These are phyloP conservation scores for Baccha elongata DNA, from an alignment of 2,888 invertebrate species.

Conservation along the genomic window DNA sequence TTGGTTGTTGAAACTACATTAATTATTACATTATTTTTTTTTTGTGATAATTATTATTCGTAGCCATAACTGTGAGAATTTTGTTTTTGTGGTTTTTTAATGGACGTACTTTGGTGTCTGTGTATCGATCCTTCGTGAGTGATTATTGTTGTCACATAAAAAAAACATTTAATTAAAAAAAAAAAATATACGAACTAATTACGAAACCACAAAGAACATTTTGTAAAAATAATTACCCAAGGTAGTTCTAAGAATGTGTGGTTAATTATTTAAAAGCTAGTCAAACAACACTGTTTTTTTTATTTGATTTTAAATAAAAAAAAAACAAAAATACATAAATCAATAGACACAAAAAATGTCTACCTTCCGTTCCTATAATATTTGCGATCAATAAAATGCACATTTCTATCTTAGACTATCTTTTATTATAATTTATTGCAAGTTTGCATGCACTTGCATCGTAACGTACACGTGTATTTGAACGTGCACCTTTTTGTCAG, in stretches of 20 bases:
- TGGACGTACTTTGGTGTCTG: neutral
- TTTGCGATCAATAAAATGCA: slow-evolving; percentile 18
- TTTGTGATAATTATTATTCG: neutral
- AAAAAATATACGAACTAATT: neutral
- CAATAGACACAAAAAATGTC: neutral
- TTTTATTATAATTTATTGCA: slow-evolving; percentile 4
- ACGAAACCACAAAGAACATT: neutral
- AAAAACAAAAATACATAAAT: neutral
- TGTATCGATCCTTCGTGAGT: slow-evolving; percentile 3
- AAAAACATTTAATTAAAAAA: neutral
- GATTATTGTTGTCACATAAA: neutral
- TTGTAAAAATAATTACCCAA: slow-evolving; percentile 2
- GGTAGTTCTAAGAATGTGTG: neutral
- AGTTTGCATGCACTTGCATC: slow-evolving; percentile 11
- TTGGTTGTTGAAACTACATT: slow-evolving; percentile 15
- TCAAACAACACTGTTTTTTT: too few relatives aligned
- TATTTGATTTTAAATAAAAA: neutral
- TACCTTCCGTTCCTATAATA: neutral
- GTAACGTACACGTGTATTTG: neutral
- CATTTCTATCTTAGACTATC: neutral
- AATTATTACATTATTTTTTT: neutral
- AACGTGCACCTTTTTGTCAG: slow-evolving; percentile 4
- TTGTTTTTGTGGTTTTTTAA: slow-evolving; percentile 10
- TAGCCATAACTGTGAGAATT: slow-evolving; percentile 4
- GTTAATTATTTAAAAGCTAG: neutral